These are phyloP conservation scores for Capreolus pygargus DNA, from an alignment of 2,113 vertebrate genomes.

Conservation along the genomic window DNA sequence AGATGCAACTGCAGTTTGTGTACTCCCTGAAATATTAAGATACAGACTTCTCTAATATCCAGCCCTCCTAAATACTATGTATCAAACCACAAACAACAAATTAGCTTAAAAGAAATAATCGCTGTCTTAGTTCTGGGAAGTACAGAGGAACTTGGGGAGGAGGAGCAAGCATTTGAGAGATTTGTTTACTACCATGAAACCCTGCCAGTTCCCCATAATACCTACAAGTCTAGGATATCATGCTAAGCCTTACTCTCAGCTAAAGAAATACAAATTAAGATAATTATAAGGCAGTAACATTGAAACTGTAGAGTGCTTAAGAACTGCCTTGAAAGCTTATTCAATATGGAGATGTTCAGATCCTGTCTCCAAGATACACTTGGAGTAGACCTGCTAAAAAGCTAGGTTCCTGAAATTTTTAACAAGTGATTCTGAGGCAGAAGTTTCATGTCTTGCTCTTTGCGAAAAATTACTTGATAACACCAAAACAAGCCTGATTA, in stretches of 20 bases:
- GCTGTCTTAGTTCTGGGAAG: not conserved
- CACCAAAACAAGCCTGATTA: not conserved
- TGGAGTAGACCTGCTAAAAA: not conserved
- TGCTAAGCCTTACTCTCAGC: not conserved
- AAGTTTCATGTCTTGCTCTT: not conserved
- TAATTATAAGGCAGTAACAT: not conserved
- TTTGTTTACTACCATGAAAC: not conserved
- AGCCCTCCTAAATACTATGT: not conserved
- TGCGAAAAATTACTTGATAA: not conserved
- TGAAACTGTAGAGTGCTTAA: not conserved
- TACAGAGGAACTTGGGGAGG: not conserved
- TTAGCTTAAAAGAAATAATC: not conserved
- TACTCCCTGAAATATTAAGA: not conserved
- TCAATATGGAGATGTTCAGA: not conserved
- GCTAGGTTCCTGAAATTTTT: not conserved
- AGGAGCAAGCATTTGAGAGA: not conserved
- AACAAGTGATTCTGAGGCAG: not conserved
- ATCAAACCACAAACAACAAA: not conserved
- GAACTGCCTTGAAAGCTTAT: not conserved
- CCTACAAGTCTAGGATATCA: not conserved
- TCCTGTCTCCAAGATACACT: not conserved
- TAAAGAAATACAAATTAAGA: conserved; percentile 32
- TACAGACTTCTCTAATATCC: not conserved
- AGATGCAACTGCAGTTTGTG: not conserved
- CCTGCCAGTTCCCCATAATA: not conserved